A percentile compares a stretch with the other conserved stretches of the same genome.
These are phyloP conservation scores for Drosophila arizonae DNA, from an alignment of 1,140 invertebrate species.

Conservation along the genomic window DNA sequence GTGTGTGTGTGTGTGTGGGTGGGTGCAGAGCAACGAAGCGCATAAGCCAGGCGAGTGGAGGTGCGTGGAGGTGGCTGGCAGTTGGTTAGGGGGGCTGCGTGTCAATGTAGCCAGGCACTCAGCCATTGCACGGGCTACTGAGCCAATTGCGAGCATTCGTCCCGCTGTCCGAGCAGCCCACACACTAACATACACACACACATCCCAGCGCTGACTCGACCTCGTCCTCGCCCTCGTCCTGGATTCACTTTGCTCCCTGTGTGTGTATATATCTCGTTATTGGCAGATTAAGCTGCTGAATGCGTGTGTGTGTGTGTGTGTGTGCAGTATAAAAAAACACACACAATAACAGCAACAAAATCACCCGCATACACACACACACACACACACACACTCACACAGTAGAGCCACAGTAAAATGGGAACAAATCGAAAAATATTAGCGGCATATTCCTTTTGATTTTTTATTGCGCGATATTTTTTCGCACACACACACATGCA, in stretches of 20 bases:
- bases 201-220: neutral
- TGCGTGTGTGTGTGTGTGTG: conserved; percentile 30
- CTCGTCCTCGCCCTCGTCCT: neutral
- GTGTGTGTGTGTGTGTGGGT: conserved; percentile 13
- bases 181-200: neutral
- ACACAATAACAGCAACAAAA: too few species aligned
- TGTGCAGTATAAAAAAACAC: neutral
- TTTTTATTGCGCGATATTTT: conserved; percentile 66
- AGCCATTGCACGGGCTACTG: conserved; percentile 62
- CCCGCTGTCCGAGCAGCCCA: neutral
- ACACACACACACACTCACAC: neutral
- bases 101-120: conserved; percentile 72
- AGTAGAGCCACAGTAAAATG: conserved; percentile 20
- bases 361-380: too few species aligned
- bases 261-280: conserved; percentile 17
- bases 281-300: conserved; percentile 16
- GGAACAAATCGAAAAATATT: conserved; percentile 73
- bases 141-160: conserved; percentile 53
- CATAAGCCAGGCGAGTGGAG: conserved; percentile 50
- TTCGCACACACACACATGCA: conserved; percentile 12
- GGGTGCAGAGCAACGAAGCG: conserved; percentile 61
- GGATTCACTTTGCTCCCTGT: conserved; percentile 3
- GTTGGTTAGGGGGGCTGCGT: conserved; percentile 19
- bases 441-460: conserved; percentile 71
- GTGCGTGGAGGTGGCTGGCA: neutral